These are phyloP conservation scores for Melanerpes formicivorus DNA, from an alignment of 2,113 vertebrate genomes.

Conservation along the genomic window DNA sequence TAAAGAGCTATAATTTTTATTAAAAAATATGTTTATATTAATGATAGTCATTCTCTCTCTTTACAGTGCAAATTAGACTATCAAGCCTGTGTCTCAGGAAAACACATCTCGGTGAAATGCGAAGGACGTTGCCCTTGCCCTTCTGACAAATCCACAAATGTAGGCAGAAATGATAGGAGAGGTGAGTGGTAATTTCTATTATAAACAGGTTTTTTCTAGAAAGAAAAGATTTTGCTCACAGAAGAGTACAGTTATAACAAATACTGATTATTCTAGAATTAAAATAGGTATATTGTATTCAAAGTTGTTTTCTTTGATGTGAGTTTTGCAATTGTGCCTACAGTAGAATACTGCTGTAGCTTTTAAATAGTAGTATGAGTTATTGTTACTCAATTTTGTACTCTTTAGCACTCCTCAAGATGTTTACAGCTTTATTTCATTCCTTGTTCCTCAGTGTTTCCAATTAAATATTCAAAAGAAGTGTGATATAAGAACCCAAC, in stretches of 20 bases:
- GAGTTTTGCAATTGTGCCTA: not conserved
- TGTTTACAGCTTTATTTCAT: not conserved
- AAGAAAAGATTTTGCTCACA: not conserved
- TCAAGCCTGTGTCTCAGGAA: slow-evolving; percentile 91
- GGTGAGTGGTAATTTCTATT: slow-evolving; percentile 74
- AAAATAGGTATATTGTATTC: not conserved
- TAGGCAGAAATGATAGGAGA: slow-evolving; percentile 81
- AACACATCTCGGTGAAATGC: slow-evolving; percentile 90
- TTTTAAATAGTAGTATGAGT: not conserved
- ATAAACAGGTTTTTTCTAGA: not conserved
- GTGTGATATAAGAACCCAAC: not conserved
- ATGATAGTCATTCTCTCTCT: slow-evolving; percentile 22
- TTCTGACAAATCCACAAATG: slow-evolving; percentile 73
- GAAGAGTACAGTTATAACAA: not conserved
- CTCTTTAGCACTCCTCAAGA: not conserved
- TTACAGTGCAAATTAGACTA: slow-evolving; percentile 96
- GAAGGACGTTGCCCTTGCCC: slow-evolving; percentile 90
- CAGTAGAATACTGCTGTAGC: not conserved
- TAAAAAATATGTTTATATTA: not conserved
- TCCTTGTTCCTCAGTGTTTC: not conserved
- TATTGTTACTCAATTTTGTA: not conserved
- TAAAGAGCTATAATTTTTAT: not conserved
- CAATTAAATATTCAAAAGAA: not conserved
- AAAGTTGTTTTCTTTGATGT: not conserved
- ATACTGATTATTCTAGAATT: not conserved